These are phyloP conservation scores for Lepus europaeus DNA, from an alignment of 2,113 vertebrate species.

Conservation along the genomic window DNA sequence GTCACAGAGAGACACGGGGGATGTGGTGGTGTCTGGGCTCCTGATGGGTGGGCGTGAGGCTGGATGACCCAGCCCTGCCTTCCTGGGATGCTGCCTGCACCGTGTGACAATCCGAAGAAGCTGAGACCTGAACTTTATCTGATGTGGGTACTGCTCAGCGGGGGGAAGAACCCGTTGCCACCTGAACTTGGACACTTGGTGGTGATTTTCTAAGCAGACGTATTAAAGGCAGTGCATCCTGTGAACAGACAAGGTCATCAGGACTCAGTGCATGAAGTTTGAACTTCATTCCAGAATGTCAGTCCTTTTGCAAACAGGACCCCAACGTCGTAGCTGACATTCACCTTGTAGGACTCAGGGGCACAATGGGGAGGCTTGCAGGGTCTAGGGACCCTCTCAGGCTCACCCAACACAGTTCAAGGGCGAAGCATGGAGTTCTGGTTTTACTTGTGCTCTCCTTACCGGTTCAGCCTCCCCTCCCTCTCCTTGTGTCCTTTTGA, in stretches of 20 bases:
- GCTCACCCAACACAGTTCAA: fast-evolving
- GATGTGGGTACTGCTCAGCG: conserved; percentile 67
- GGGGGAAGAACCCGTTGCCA: conserved; percentile 62
- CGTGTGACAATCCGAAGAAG: conserved; percentile 67
- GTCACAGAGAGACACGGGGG: neutral
- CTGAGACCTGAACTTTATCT: conserved; percentile 74
- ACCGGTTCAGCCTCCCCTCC: neutral
- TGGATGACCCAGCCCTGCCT: neutral
- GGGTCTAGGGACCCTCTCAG: neutral
- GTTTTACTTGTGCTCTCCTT: neutral
- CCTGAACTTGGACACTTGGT: conserved; percentile 62
- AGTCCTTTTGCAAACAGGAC: conserved; percentile 24
- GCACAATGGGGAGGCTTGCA: fast-evolving
- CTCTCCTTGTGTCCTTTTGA: conserved; percentile 33
- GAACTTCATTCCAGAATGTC: conserved; percentile 75
- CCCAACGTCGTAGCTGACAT: conserved; percentile 37
- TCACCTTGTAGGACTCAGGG: conserved; percentile 34
- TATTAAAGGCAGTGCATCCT: conserved; percentile 69
- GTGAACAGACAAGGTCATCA: conserved; percentile 61
- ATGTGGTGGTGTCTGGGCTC: neutral
- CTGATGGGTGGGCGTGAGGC: neutral
- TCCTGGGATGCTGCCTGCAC: neutral
- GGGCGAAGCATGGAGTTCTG: neutral
- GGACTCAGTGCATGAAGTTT: conserved; percentile 62
- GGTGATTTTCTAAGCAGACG: conserved; percentile 76